Conservation (phyloP, 1,140 invertebrate species). For the Theocolax elegans region DNA sequence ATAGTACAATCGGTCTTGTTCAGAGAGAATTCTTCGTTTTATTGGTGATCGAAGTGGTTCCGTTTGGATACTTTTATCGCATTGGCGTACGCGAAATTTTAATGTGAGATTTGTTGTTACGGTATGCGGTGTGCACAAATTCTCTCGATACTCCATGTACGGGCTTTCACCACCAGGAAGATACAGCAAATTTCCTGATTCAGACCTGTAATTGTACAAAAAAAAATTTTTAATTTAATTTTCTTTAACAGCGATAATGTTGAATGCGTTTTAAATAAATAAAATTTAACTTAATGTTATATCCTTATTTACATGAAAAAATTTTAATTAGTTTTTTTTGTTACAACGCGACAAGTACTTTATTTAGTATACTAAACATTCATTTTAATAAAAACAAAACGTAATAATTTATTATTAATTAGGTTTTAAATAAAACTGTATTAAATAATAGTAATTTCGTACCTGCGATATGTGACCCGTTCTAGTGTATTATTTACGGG, state of each 20-base stretch:
- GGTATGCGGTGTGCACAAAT: slow-evolving; percentile 40
- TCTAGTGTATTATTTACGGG: slow-evolving; percentile 75
- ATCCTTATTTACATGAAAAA: too few relatives aligned
- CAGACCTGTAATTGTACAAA: slow-evolving; percentile 49
- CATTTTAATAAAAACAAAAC: too few relatives aligned
- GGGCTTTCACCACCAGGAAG: slow-evolving; percentile 65
- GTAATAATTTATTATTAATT: too few relatives aligned
- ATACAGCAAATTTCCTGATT: slow-evolving; percentile 62
- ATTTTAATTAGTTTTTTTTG: too few relatives aligned
- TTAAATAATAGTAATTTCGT: background rate
- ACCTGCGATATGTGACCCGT: slow-evolving; percentile 64
- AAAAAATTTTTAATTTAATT: background rate
- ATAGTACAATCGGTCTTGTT: slow-evolving; percentile 59
- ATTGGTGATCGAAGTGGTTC: slow-evolving; percentile 64
- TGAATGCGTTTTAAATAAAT: too few relatives aligned
- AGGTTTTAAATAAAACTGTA: background rate
- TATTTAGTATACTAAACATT: too few relatives aligned
- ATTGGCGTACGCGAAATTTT: slow-evolving; percentile 69
- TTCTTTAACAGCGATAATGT: too few relatives aligned
- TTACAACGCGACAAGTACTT: too few relatives aligned
- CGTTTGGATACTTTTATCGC: slow-evolving; percentile 72
- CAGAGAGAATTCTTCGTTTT: slow-evolving; percentile 60
- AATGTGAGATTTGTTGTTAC: slow-evolving; percentile 63
- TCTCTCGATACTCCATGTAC: slow-evolving; percentile 70
- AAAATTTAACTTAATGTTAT: too few relatives aligned